These are phyloP conservation scores for Drosophila lutescens DNA, from an alignment of 2,888 invertebrate genomes.

Conservation along the genomic window DNA sequence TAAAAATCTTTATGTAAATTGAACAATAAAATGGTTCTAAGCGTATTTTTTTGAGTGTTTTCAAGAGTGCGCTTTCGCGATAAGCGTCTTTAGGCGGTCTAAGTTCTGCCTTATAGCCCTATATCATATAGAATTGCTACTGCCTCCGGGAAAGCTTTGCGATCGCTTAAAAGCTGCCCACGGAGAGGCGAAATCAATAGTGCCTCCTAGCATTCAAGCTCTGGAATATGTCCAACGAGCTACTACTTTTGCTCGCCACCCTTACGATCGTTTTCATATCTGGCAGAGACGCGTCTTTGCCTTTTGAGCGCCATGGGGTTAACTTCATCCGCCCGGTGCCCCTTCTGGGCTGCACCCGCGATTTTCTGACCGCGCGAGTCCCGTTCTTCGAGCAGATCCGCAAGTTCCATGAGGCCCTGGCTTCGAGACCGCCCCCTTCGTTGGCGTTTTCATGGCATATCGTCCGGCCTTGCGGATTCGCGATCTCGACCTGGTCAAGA, in stretches of 20 bases:
- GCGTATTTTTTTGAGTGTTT: neutral
- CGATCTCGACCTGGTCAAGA: constrained; percentile 84
- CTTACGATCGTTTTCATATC: constrained; percentile 47
- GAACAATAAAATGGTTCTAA: no score
- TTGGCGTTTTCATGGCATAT: constrained; percentile 82
- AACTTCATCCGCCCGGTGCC: constrained; percentile 76
- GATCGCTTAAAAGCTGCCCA: constrained; percentile 6
- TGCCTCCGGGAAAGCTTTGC: constrained; percentile 18
- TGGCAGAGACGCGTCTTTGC: constrained; percentile 62
- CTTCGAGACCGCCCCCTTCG: constrained; percentile 63
- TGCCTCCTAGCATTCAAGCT: constrained; percentile 4
- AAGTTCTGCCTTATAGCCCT: neutral
- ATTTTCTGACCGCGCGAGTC: constrained; percentile 67
- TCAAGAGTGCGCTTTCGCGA: neutral
- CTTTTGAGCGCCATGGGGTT: constrained; percentile 77
- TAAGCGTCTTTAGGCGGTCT: constrained; percentile 10
- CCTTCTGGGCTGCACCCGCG: constrained; percentile 82
- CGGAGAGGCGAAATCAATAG: constrained; percentile 13
- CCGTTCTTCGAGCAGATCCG: constrained; percentile 76
- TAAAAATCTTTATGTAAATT: no score
- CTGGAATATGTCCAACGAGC: constrained; percentile 52
- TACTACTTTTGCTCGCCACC: constrained; percentile 37
- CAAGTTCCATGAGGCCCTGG: constrained; percentile 60
- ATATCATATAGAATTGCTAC: neutral
- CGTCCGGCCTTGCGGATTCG: constrained; percentile 82